Conservation (phyloP, 2,888 invertebrate species). For the Tiliacea aurago region DNA sequence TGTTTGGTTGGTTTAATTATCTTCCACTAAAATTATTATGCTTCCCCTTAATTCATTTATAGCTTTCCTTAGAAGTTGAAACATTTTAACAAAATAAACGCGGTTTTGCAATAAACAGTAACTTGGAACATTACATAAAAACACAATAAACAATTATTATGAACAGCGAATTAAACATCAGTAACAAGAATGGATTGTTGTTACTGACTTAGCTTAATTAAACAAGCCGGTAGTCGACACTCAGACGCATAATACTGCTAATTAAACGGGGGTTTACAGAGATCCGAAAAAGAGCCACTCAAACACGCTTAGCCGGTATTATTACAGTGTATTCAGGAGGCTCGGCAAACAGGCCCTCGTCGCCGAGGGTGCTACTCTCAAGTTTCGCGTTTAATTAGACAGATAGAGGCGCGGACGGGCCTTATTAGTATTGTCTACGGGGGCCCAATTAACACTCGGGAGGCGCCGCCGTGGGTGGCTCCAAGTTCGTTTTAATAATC, state of each 20-base stretch:
- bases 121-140: constrained; percentile 49
- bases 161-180: constrained; percentile 77
- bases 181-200: constrained; percentile 86
- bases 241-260: constrained; percentile 90
- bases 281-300: constrained; percentile 90
- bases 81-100: constrained; percentile 44
- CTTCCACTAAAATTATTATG: constrained; percentile 27
- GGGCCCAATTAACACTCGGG: constrained; percentile 90
- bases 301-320: constrained; percentile 90
- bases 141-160: constrained; percentile 74
- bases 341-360: constrained; percentile 88
- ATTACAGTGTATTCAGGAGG: constrained; percentile 90
- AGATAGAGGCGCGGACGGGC: constrained; percentile 90
- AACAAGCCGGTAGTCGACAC: constrained; percentile 88
- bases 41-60: constrained; percentile 25
- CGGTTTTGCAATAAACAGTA: constrained; percentile 39
- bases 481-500: constrained; percentile 89
- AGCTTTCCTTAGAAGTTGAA: constrained; percentile 42
- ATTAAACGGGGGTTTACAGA: constrained; percentile 90
- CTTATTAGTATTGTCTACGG: constrained; percentile 91
- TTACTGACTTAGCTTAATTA: constrained; percentile 90
- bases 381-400: constrained; percentile 91
- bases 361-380: constrained; percentile 89
- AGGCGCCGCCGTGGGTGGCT: constrained; percentile 85
- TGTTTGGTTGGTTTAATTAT: constrained; percentile 34